Percentiles rank a stretch among this genome's conserved stretches.
Evolutionary conservation across 2,113 vertebrate species (phyloP).

Genomic region (Tapirus terrestris): DNA sequence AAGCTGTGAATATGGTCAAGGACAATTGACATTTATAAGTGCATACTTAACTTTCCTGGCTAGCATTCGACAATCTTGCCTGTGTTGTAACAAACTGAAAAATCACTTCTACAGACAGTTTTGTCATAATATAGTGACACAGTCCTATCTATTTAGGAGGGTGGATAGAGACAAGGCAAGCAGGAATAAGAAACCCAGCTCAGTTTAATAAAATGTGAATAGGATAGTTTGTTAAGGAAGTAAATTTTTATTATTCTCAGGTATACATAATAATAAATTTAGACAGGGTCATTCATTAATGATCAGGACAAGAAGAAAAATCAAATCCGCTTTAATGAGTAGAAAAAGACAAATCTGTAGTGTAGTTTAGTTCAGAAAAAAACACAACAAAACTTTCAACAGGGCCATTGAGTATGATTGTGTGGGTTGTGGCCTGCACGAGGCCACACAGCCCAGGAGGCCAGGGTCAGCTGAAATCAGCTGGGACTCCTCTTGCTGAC

Average conservation of each 20-base stretch:
- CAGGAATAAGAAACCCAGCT: background rate
- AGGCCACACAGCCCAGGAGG: background rate
- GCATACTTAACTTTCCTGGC: background rate
- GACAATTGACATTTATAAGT: background rate
- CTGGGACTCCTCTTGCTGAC: accelerated
- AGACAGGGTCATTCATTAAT: background rate
- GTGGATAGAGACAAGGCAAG: background rate
- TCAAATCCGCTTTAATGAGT: background rate
- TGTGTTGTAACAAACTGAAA: background rate
- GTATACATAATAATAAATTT: background rate
- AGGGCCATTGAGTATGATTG: background rate
- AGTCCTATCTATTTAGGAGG: background rate
- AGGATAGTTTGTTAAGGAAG: background rate
- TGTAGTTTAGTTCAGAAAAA: background rate
- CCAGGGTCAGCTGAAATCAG: too few species aligned
- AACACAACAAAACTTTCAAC: background rate
- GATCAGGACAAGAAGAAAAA: background rate
- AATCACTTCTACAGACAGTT: background rate
- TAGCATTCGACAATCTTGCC: background rate
- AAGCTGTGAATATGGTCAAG: background rate
- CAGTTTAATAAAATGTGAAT: background rate
- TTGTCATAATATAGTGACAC: background rate
- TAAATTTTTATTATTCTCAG: background rate
- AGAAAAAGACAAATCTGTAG: background rate
- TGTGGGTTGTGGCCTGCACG: background rate